These are phyloP conservation scores for Tetragonula clypearis DNA, from an alignment of 1,140 invertebrate species.

Conservation along the genomic window DNA sequence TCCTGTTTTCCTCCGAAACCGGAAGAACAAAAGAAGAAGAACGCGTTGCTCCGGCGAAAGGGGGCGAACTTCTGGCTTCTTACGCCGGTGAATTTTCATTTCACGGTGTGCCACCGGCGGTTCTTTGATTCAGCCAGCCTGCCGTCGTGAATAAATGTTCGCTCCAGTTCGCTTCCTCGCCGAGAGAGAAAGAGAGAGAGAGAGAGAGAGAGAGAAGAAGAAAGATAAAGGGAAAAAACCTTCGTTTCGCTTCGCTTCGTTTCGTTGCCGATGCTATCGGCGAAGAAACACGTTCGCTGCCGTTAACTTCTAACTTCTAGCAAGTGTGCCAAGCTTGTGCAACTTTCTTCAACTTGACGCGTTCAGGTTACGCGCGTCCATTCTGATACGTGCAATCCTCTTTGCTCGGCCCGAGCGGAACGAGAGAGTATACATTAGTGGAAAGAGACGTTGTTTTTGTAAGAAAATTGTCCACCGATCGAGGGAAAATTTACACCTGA, in stretches of 20 bases:
- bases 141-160: not conserved
- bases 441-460: no score
- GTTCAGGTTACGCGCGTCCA: not conserved
- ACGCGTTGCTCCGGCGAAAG: not conserved
- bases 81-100: constrained; percentile 21
- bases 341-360: no score
- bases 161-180: constrained; percentile 11
- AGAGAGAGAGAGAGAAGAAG: not conserved
- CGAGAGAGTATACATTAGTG: not conserved
- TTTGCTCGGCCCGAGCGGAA: not conserved
- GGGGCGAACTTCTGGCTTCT: not conserved
- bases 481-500: no score
- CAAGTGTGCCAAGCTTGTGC: not conserved
- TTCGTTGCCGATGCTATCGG: not conserved
- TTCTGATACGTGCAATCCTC: not conserved
- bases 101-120: not conserved
- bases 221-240: no score
- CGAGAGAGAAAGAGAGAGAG: not conserved
- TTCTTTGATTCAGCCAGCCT: constrained; percentile 6
- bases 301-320: not conserved
- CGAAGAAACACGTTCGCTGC: not conserved
- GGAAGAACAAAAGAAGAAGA: constrained; percentile 12
- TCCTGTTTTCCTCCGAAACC: no score
- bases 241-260: no score
- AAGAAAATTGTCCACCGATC: no score